Evolutionary conservation across 2,797 vertebrate genomes (phyloP).

Genomic region (Uromys caudimaculatus): DNA sequence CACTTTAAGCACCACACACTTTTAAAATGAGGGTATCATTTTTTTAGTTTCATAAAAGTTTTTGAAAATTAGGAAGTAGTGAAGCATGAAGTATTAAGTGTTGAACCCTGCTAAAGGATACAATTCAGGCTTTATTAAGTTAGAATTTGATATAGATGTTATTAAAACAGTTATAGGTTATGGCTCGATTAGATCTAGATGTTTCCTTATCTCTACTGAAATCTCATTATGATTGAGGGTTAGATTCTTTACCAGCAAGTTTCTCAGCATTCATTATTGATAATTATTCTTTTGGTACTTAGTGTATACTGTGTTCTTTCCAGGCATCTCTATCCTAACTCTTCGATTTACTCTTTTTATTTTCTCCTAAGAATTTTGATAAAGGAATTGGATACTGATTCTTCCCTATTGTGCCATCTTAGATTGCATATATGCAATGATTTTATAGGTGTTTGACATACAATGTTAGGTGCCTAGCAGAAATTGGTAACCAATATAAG

Average conservation of each 20-base stretch:
- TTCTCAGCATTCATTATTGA: background rate
- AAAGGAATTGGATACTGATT: background rate
- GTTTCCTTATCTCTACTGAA: background rate
- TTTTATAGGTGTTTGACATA: background rate
- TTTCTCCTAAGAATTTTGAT: background rate
- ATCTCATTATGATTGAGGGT: background rate
- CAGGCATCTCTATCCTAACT: background rate
- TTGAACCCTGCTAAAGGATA: background rate
- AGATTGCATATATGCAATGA: background rate
- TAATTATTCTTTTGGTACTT: background rate
- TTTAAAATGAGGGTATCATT: background rate
- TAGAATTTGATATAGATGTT: background rate
- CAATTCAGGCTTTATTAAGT: background rate
- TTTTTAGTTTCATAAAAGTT: constrained; percentile 7
- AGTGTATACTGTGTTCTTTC: background rate
- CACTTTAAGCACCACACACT: background rate
- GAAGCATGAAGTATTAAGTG: background rate
- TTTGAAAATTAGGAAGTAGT: background rate
- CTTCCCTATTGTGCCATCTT: background rate
- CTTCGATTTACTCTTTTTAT: background rate
- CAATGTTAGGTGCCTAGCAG: background rate
- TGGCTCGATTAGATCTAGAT: background rate
- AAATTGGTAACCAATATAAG: background rate
- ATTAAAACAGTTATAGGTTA: background rate
- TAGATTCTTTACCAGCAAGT: background rate